A percentile compares a stretch with the other conserved stretches of the same genome.
These are phyloP conservation scores for Lichenostomus cassidix DNA, from an alignment of 2,113 vertebrate species.

Conservation along the genomic window DNA sequence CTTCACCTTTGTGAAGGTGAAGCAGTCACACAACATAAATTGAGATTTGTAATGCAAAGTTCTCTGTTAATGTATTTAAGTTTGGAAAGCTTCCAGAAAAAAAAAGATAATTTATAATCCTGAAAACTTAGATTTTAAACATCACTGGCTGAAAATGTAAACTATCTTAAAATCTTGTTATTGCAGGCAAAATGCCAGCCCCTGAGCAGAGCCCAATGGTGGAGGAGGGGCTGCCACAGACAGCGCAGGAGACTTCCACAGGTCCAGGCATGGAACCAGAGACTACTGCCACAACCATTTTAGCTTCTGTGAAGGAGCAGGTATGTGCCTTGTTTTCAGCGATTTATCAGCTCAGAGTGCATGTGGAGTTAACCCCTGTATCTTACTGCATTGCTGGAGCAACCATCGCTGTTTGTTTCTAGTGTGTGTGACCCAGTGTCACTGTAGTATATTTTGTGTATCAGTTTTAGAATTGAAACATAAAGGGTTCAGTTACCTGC, in stretches of 20 bases:
- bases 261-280: constrained; percentile 87
- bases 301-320: constrained; percentile 98
- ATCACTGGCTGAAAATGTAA: background rate
- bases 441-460: background rate
- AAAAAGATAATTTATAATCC: background rate
- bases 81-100: background rate
- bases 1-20: background rate
- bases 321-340: constrained; percentile 67
- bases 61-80: background rate
- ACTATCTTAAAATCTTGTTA: constrained; percentile 26
- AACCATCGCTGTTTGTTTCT: background rate
- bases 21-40: background rate
- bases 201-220: constrained; percentile 88
- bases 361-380: background rate
- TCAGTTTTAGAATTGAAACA: constrained; percentile 22
- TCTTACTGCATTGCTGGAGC: background rate
- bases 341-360: accelerated
- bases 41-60: background rate
- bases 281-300: constrained; percentile 91
- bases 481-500: constrained; percentile 40
- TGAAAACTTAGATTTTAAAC: background rate
- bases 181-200: constrained; percentile 89
- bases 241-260: constrained; percentile 75
- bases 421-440: constrained; percentile 3
- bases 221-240: constrained; percentile 87